These are phyloP conservation scores for Phaethon lepturus DNA, from an alignment of 2,113 vertebrate genomes.

Conservation along the genomic window DNA sequence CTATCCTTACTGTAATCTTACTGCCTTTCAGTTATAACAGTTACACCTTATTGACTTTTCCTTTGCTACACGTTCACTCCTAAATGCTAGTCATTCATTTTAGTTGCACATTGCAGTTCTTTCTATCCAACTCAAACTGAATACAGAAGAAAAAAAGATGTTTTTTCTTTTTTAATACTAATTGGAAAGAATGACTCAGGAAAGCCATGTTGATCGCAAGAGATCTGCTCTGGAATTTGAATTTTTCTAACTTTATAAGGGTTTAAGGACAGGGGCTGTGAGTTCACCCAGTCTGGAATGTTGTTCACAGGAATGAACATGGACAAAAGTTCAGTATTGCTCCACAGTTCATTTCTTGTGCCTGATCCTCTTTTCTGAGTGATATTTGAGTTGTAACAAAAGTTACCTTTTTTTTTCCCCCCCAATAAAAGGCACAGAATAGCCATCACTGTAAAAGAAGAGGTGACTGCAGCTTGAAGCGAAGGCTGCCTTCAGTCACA, in stretches of 20 bases:
- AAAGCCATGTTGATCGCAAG: not conserved
- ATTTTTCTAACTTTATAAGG: not conserved
- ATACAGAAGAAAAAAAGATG: not conserved
- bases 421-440: not conserved
- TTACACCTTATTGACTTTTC: not conserved
- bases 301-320: not conserved
- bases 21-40: not conserved
- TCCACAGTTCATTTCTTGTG: not conserved
- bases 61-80: not conserved
- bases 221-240: not conserved
- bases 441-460: not conserved
- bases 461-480: not conserved
- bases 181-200: not conserved
- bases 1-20: not conserved
- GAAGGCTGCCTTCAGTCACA: not conserved
- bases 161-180: too few species aligned
- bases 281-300: not conserved
- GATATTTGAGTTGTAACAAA: not conserved
- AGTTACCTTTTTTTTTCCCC: not conserved
- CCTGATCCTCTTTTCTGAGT: not conserved
- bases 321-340: not conserved
- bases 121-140: not conserved
- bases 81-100: not conserved
- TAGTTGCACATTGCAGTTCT: not conserved
- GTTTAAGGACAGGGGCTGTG: not conserved